phyloP scores from a whole-genome alignment of 2,113 vertebrate genomes.

The Stigmatopora nigra region DNA sequence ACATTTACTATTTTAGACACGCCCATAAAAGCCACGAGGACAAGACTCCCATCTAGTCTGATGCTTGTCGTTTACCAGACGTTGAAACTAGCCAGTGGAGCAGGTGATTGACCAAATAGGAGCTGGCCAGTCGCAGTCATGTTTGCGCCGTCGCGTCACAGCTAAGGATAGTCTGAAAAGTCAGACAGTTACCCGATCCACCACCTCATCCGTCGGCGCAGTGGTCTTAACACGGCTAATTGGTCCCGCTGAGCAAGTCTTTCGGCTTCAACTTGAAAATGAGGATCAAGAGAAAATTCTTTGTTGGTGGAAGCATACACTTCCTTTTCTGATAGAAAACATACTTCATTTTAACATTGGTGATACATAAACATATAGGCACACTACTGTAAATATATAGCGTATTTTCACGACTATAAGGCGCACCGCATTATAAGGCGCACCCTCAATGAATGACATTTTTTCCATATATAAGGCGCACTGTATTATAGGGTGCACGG shows the following conservation, averaged over 20 bases:
- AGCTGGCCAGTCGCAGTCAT: neutral
- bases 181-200: neutral
- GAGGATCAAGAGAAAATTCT: neutral
- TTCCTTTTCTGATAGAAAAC: neutral
- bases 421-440: too few relatives aligned
- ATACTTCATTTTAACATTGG: neutral
- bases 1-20: neutral
- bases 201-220: neutral
- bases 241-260: conserved; percentile 9
- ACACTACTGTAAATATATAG: too few relatives aligned
- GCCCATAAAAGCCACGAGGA: neutral
- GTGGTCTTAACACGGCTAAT: neutral
- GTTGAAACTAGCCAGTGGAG: neutral
- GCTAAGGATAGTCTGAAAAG: conserved; percentile 3
- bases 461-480: too few relatives aligned
- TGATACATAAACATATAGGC: too few relatives aligned
- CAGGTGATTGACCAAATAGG: conserved; percentile 3
- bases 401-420: too few relatives aligned
- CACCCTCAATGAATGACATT: too few relatives aligned
- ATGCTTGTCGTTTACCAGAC: neutral
- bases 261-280: neutral
- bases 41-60: conserved; percentile 19
- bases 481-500: too few relatives aligned
- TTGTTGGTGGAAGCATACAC: neutral
- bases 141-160: neutral